Percentiles rank a stretch among this genome's conserved stretches.
phyloP scores from a whole-genome alignment of 2,113 vertebrate genomes.

The Crotalus tigris region DNA sequence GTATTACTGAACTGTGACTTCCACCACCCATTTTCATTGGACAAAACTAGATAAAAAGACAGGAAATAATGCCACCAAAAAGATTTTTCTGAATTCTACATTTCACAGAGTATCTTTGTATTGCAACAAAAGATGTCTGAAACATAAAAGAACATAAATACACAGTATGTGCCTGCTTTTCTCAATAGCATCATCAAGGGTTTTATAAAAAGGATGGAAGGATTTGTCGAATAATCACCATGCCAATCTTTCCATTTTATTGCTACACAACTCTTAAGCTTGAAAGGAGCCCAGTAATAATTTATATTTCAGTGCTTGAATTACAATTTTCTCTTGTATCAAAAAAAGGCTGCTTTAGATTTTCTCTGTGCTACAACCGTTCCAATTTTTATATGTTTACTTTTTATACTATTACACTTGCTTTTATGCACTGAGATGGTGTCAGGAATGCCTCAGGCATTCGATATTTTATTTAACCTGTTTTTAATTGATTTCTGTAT shows the following conservation, averaged over 20 bases:
- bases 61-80: background rate
- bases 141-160: constrained; percentile 13
- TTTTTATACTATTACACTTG: background rate
- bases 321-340: background rate
- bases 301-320: background rate
- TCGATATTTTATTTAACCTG: background rate
- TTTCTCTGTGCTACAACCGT: background rate
- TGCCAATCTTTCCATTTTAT: constrained; percentile 12
- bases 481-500: background rate
- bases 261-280: background rate
- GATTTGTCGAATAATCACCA: background rate
- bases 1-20: background rate
- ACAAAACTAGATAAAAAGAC: background rate
- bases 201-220: background rate
- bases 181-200: background rate
- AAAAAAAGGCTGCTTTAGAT: constrained; percentile 7
- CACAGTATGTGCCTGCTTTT: accelerated
- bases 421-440: background rate
- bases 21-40: background rate
- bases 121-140: background rate
- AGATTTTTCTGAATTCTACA: background rate
- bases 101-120: background rate
- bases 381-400: background rate
- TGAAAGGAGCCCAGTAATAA: background rate
- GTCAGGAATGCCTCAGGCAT: background rate